Evolutionary conservation across 2,888 invertebrate genomes (phyloP).

Genomic region (Yponomeuta sedellus): DNA sequence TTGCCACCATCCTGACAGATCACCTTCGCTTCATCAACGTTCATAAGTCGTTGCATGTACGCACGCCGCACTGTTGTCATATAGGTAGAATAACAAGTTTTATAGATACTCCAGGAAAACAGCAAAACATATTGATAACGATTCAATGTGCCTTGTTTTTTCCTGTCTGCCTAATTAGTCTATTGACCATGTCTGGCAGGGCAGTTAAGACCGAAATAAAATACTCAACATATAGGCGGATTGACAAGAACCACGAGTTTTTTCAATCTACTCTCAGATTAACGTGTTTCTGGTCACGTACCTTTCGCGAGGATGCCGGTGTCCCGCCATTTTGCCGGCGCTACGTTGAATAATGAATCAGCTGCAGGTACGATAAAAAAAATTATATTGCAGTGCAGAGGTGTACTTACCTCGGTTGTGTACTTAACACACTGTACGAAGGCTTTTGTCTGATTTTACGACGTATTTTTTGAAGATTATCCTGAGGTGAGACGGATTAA

Average conservation of each 20-base stretch:
- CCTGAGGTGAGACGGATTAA: background rate
- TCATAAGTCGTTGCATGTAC: too few relatives aligned
- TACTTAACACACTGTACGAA: background rate
- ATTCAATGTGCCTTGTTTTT: too few relatives aligned
- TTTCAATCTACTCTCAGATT: background rate
- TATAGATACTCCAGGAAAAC: too few relatives aligned
- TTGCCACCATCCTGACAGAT: too few relatives aligned
- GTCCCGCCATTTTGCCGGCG: slow-evolving; percentile 15
- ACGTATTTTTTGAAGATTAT: background rate
- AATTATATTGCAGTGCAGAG: background rate
- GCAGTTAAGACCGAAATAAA: background rate
- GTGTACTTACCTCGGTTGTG: background rate
- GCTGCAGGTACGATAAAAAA: background rate
- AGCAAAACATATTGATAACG: too few relatives aligned
- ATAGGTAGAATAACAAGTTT: too few relatives aligned
- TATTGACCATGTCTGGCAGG: too few relatives aligned
- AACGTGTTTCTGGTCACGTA: slow-evolving; percentile 19
- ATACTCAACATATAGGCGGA: background rate
- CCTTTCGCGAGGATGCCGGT: background rate
- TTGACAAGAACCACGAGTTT: background rate
- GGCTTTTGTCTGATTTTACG: background rate
- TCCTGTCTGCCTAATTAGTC: too few relatives aligned
- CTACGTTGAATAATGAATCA: slow-evolving; percentile 15
- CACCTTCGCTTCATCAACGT: too few relatives aligned
- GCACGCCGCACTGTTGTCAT: too few relatives aligned